A percentile compares a stretch with the other conserved stretches of the same genome.
Evolutionary conservation across 2,888 invertebrate genomes (phyloP).

Genomic region (Cremastinae sp.): DNA sequence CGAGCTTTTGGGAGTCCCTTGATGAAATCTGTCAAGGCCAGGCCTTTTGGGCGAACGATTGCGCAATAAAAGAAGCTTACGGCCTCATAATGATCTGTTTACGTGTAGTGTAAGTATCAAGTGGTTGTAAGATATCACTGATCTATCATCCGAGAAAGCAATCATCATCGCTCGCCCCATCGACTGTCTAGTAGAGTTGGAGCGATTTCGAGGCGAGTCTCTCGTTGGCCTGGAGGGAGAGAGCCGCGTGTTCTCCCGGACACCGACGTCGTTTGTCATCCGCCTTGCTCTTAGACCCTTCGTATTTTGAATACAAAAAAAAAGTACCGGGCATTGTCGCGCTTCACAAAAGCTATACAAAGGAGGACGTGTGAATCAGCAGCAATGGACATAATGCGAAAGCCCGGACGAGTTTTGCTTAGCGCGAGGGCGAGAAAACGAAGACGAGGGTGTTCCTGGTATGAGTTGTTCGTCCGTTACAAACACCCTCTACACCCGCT

Average conservation of each 20-base stretch:
- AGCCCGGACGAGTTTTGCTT: constrained; percentile 68
- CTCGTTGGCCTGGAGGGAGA: neutral
- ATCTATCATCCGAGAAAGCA: constrained; percentile 48
- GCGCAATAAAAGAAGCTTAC: neutral
- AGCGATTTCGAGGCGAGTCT: constrained; percentile 49
- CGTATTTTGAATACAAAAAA: constrained; percentile 67
- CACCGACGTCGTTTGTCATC: constrained; percentile 61
- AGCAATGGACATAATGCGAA: constrained; percentile 79
- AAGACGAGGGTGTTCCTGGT: constrained; percentile 31
- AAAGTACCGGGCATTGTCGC: constrained; percentile 74
- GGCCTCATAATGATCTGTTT: constrained; percentile 6
- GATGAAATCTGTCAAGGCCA: too few relatives aligned
- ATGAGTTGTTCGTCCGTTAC: constrained; percentile 15
- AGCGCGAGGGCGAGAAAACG: constrained; percentile 43
- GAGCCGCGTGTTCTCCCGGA: constrained; percentile 47
- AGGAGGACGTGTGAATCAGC: constrained; percentile 79
- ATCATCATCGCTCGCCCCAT: constrained; percentile 43
- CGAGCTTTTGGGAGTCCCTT: too few relatives aligned
- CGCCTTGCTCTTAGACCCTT: constrained; percentile 62
- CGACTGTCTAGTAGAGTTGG: constrained; percentile 50
- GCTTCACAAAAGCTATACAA: constrained; percentile 76
- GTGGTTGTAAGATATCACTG: constrained; percentile 42
- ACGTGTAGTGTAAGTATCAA: constrained; percentile 1
- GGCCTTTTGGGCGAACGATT: neutral
- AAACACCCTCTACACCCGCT: constrained; percentile 28